Evolutionary conservation across 2,113 vertebrate species (phyloP).

Genomic region (Crocuta crocuta): DNA sequence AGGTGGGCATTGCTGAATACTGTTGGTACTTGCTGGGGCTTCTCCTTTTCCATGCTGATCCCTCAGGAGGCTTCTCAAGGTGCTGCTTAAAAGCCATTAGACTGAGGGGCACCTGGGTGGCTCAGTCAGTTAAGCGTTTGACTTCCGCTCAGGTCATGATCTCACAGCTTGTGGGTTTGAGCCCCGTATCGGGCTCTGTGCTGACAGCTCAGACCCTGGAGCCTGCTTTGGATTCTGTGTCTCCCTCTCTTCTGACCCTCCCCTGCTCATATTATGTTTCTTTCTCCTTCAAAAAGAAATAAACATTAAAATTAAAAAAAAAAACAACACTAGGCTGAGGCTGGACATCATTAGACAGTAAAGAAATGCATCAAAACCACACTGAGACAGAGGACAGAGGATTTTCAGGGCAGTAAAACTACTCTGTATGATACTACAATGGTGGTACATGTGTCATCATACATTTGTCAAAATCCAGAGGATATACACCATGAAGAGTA

Average conservation of each 20-base stretch:
- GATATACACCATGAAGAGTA: neutral
- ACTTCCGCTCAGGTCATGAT: no score
- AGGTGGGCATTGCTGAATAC: neutral
- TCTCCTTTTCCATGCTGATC: neutral
- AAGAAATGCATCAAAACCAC: conserved; percentile 54
- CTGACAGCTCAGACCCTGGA: no score
- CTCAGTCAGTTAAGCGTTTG: no score
- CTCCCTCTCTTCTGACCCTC: no score
- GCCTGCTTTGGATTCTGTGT: no score
- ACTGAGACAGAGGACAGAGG: neutral
- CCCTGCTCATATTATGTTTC: no score
- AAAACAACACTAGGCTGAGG: neutral
- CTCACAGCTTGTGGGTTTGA: no score
- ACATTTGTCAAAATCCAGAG: neutral
- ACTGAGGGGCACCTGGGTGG: no score
- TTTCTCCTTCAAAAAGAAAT: no score
- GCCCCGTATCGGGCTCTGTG: no score
- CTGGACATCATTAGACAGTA: neutral
- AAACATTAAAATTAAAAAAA: no score
- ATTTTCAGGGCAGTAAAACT: neutral
- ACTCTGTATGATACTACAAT: neutral
- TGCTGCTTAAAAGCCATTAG: neutral
- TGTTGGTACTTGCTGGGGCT: neutral
- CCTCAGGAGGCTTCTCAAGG: neutral
- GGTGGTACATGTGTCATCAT: neutral